These are phyloP conservation scores for Coregonus clupeaformis DNA, from an alignment of 2,113 vertebrate species.

Conservation along the genomic window DNA sequence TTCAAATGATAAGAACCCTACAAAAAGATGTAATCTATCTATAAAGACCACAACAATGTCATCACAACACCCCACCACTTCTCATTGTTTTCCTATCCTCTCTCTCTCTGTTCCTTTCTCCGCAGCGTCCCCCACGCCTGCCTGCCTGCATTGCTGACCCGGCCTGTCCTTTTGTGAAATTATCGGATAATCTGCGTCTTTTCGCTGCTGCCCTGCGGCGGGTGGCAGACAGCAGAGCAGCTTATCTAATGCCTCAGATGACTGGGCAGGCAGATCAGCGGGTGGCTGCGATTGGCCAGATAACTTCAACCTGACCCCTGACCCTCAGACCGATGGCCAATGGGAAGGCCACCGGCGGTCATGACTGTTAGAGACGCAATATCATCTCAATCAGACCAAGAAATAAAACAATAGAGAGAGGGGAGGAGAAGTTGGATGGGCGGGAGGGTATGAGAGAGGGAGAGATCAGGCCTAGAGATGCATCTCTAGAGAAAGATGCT, in stretches of 20 bases:
- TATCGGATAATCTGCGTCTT: slow-evolving; percentile 41
- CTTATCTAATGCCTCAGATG: slow-evolving; percentile 55
- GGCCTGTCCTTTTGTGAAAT: slow-evolving; percentile 34
- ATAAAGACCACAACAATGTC: too few species aligned
- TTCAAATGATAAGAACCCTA: too few species aligned
- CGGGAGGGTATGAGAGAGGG: not conserved
- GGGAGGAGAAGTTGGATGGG: not conserved
- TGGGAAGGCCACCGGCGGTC: slow-evolving; percentile 5
- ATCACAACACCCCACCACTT: too few species aligned
- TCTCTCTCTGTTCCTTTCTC: slow-evolving; percentile 6
- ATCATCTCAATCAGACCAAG: slow-evolving; percentile 27
- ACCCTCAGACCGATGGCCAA: slow-evolving; percentile 23
- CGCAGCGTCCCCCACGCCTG: too few species aligned
- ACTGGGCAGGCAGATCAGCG: slow-evolving; percentile 39
- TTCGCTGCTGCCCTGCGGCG: not conserved
- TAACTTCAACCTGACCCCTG: slow-evolving; percentile 40
- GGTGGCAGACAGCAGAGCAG: not conserved
- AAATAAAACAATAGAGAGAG: slow-evolving; percentile 13
- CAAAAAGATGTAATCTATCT: too few species aligned
- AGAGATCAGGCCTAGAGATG: not conserved
- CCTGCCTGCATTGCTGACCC: slow-evolving; percentile 25
- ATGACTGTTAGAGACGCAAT: slow-evolving; percentile 10
- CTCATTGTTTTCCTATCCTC: not conserved
- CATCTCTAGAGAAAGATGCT: not conserved
- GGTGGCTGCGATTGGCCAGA: slow-evolving; percentile 38